Base-by-base conservation (phyloP, 2,888 invertebrate genomes). In the Drosophila subsilvestris region DNA sequence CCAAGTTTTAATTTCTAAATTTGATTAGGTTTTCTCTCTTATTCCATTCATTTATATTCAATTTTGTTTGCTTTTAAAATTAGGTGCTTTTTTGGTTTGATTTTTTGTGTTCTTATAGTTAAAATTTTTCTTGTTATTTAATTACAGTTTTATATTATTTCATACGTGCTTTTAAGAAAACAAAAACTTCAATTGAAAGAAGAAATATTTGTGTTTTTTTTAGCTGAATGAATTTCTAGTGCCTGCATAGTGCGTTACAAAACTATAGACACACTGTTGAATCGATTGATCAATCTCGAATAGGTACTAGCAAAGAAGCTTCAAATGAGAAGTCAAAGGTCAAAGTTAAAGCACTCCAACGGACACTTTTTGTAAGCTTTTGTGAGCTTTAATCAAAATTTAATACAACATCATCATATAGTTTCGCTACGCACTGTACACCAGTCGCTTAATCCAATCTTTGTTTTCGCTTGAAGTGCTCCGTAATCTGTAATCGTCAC, bases 1-100 rank as follows among this genome's bases (percentile, higher is more conserved):
- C 87, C 88, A 83, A 79, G 68, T 80, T 84, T 69, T 72, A 76
- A 68, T 73, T 79, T 27, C 89, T 82, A 77, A 63, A 45, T 80
- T 86, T 75, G 72, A 72, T 75, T 75, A 57, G 63, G 43, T 60
- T 51, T 53, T 57, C 20, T 60, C 29, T 48, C 37, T 22, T 32
- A 50, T 5, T 14, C 37, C 37, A n/a, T 14, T 25, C 17, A 8
- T 42, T 25, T 32, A 2, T 43, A 3, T 49, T 20, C 5, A 14
- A 27, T n/a, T 27, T 43, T 32, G 10, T 22, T 27, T 22, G 18
- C 44, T 73, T 56, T 71, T 48, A 20, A 72, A 72, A 72, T 71
- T 61, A 68, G 9, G 72, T 68, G 72, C 61, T 53, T 72, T 57
- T 68, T 72, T 68, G 72, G 72, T 68, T 68, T 70, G 53, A 18